phyloP scores from a whole-genome alignment of 2,797 vertebrate genomes.

The Apogon hyalosoma region DNA sequence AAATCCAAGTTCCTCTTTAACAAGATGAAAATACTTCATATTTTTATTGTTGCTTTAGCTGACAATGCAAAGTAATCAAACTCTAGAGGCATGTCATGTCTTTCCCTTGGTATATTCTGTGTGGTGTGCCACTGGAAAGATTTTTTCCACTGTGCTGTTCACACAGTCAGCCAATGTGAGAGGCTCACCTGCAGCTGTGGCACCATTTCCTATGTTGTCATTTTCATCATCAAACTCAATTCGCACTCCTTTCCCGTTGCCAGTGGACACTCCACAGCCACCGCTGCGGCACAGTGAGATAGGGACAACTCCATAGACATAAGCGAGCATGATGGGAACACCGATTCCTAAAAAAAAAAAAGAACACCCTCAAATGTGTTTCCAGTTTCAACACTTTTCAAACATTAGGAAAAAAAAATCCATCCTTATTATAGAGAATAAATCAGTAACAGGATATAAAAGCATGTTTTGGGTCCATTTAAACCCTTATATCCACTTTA shows the following conservation, averaged over 20 bases:
- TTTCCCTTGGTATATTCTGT: no score
- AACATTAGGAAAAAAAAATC: background rate
- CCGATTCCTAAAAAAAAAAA: conserved; percentile 90
- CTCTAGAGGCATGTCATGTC: no score
- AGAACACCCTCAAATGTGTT: background rate
- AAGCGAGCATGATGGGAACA: conserved; percentile 98
- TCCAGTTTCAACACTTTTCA: background rate
- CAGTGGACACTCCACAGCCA: conserved; percentile 96
- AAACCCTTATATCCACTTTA: background rate
- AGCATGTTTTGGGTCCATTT: background rate
- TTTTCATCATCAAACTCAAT: conserved; percentile 99
- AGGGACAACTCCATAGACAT: conserved; percentile 97
- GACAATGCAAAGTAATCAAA: no score
- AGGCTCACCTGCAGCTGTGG: conserved; percentile 90
- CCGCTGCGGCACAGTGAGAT: conserved; percentile 98
- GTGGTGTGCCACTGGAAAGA: no score
- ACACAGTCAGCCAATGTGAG: background rate
- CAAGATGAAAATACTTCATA: no score
- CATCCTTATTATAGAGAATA: background rate
- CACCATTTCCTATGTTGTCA: conserved; percentile 92
- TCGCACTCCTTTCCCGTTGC: conserved; percentile 96
- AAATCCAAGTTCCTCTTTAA: no score
- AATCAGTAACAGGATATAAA: background rate
- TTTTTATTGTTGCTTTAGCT: no score
- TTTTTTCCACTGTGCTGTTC: no score